Conservation (phyloP, 2,888 invertebrate species). For the Molanna angustata region DNA sequence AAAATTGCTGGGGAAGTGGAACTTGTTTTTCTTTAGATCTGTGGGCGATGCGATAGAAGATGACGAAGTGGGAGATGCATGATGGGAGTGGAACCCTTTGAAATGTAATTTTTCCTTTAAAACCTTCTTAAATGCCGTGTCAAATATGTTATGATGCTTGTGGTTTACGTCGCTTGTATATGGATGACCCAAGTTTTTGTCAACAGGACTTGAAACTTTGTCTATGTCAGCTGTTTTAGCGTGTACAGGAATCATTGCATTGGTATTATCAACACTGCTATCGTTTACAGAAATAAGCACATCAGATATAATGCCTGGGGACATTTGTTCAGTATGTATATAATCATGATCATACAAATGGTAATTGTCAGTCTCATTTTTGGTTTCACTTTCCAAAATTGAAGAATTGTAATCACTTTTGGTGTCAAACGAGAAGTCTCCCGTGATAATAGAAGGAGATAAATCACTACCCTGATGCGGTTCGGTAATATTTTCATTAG, state of each 20-base stretch:
- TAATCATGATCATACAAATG: too few relatives aligned
- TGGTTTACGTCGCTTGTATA: slow-evolving; percentile 10
- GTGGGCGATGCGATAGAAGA: slow-evolving; percentile 22
- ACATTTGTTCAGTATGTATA: too few relatives aligned
- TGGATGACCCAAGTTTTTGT: slow-evolving; percentile 7
- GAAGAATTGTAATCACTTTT: too few relatives aligned
- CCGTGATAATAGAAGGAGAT: too few relatives aligned
- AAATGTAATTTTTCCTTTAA: slow-evolving; percentile 19
- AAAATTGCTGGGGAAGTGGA: slow-evolving; percentile 31
- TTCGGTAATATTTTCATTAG: background rate
- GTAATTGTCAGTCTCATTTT: too few relatives aligned
- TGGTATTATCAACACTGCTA: too few relatives aligned
- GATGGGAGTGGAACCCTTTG: slow-evolving; percentile 12
- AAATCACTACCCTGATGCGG: too few relatives aligned
- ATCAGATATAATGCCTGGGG: too few relatives aligned
- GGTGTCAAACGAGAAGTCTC: too few relatives aligned
- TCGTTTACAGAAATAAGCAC: too few relatives aligned
- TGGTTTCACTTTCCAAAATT: too few relatives aligned
- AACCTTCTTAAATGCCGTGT: slow-evolving; percentile 16
- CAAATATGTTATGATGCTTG: slow-evolving; percentile 18
- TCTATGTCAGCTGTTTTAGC: background rate
- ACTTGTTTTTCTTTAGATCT: slow-evolving; percentile 26
- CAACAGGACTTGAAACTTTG: background rate
- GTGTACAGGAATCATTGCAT: too few relatives aligned
- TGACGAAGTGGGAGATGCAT: slow-evolving; percentile 21